Conservation (phyloP, 2,888 invertebrate genomes). For the Ochropleura leucogaster region DNA sequence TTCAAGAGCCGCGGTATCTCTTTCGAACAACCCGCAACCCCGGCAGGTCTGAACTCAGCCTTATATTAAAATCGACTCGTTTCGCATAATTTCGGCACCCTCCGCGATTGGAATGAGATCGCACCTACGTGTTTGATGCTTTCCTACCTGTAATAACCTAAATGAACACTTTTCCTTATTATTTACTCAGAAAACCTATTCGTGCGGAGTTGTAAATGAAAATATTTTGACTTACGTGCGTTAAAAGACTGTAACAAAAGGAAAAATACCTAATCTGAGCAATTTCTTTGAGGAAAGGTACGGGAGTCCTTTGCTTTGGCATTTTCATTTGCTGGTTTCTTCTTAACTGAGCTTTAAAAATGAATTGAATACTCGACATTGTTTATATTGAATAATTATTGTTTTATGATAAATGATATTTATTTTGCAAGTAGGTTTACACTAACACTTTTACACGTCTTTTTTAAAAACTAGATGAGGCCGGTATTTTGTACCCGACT, state of each 20-base stretch:
- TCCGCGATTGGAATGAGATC: slow-evolving; percentile 47
- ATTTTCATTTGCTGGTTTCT: not conserved
- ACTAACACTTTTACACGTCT: too few relatives aligned
- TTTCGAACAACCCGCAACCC: too few relatives aligned
- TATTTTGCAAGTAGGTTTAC: too few relatives aligned
- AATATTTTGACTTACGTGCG: slow-evolving; percentile 5
- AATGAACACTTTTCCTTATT: slow-evolving; percentile 27
- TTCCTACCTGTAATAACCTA: slow-evolving; percentile 22
- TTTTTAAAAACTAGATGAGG: too few relatives aligned
- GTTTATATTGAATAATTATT: not conserved
- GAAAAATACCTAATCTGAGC: not conserved
- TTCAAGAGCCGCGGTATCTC: too few relatives aligned
- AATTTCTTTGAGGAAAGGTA: not conserved
- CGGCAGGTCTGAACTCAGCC: slow-evolving; percentile 4
- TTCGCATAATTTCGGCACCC: slow-evolving; percentile 51
- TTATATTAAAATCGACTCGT: slow-evolving; percentile 31
- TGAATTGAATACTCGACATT: not conserved
- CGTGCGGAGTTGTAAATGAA: not conserved
- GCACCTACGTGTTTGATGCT: slow-evolving; percentile 23
- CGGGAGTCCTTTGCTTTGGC: not conserved
- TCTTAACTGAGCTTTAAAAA: not conserved
- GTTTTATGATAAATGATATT: not conserved
- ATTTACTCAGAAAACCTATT: slow-evolving; percentile 6
- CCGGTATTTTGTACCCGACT: too few relatives aligned
- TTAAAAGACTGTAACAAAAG: not conserved